Base-by-base conservation (phyloP, 2,797 vertebrate genomes). In the Xyrichtys novacula region DNA sequence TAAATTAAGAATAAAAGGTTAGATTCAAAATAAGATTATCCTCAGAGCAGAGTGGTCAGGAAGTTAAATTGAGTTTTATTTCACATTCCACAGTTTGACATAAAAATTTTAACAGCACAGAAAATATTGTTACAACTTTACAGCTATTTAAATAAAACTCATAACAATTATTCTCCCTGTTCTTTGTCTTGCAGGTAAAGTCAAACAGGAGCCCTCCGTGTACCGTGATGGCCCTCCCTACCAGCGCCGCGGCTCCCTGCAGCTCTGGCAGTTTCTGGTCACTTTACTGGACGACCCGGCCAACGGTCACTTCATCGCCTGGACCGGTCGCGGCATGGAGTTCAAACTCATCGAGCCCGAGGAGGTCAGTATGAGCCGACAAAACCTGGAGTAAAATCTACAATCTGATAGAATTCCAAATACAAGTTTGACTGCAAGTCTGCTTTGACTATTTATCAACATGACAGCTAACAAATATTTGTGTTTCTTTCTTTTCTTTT, bases 261-360 rank as follows among this genome's bases (percentile, higher is more conserved):
- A 99, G 91, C 95, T 99, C 57, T 99, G 98, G 98, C 98, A 99
- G 76, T 99, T 99, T 78, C 93, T 99, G 22, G 97, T 98, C 74
- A 98, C 97, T 0, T 92, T 98, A 32, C 93, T 98, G 44, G 97
- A 98, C 0, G 97, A 98, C 84, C 97, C 97, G 0, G 95, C 96
- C 69, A 98, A 98, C 0, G 95, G 96, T 3, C 97, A 98, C 84
- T 98, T 98, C 90, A 98, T 98, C 0, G 96, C 97, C 28, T 98
- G 97, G 97, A 98, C 97, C 0, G 97, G 97, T 20, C 95, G 97
- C 1, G 97, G 97, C 85, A 98, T 98, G 97, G 97, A 98, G 85
- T 98, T 98, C 90, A 98, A 98, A 80, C 94, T 98, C 74, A 98
- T 98, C 0, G 97, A 98, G 82, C 97, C 97, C 0, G 97, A 98